These are phyloP conservation scores for Coenonympha glycerion DNA, from an alignment of 2,888 invertebrate species.

Conservation along the genomic window DNA sequence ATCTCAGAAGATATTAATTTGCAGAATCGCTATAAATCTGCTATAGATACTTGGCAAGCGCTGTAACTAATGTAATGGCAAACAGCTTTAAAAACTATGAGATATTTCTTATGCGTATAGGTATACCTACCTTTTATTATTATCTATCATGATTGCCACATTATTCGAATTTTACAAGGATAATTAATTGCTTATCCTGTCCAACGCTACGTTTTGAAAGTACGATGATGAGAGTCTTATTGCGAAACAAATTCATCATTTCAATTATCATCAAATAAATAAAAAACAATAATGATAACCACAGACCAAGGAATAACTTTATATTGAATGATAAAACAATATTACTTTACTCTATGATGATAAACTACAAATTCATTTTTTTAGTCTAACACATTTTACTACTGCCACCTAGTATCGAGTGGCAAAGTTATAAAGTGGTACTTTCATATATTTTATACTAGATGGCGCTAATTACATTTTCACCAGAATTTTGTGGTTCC, in stretches of 20 bases:
- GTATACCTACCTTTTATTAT: no score
- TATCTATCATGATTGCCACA: slow-evolving; percentile 23
- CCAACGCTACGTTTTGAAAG: slow-evolving; percentile 3
- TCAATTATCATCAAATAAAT: no score
- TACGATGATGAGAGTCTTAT: background rate
- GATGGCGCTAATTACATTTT: background rate
- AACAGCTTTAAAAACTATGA: slow-evolving; percentile 30
- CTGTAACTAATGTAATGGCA: slow-evolving; percentile 36
- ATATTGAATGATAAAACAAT: background rate
- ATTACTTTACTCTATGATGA: background rate
- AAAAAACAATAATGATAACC: background rate
- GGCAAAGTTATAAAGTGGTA: background rate
- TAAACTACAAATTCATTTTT: background rate
- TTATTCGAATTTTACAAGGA: slow-evolving; percentile 28
- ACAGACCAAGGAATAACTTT: no score
- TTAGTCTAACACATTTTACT: background rate
- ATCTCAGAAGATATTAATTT: slow-evolving; percentile 12
- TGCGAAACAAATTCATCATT: no score
- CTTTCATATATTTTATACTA: background rate
- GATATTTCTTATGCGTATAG: slow-evolving; percentile 31
- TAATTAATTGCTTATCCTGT: slow-evolving; percentile 6
- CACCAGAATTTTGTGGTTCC: background rate
- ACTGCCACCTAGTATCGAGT: slow-evolving; percentile 14
- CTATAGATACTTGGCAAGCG: slow-evolving; percentile 35
- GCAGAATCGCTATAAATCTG: slow-evolving; percentile 12